Base-by-base conservation (phyloP, 2,888 invertebrate species). In the Sialis lutaria region DNA sequence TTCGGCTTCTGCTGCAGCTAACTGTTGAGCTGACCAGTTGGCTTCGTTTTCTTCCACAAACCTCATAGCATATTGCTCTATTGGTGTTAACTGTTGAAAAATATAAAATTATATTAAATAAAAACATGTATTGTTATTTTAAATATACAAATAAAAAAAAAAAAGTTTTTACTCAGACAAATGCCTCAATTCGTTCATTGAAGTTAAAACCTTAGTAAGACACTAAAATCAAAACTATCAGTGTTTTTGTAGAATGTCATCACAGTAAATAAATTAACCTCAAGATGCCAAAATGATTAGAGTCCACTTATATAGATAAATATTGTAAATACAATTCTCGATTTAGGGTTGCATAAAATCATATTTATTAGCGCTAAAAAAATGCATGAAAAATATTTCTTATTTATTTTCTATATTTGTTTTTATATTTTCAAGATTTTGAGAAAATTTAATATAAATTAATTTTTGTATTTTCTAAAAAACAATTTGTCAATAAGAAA, bases 21-120 rank as follows among this genome's bases (percentile, higher is more conserved):
- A 62, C 57, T 92, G 90, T 58, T 93, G 92, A 1, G 86, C 85
- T 10, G 82, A 81, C 70, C 79, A 80, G n/a, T 75, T 76, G 2
- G 70, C 70, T 64, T 87, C 83, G 48, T 88, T 83, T 55, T 81
- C 77, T 67, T 97, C 97, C 55, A 96, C 83, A 60, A 90, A 83
- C 22, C 79, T 77, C 78, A 97, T 88, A 10, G 97, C 97, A 67
- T 95, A 97, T 47, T 85, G 78, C 68, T 98, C 97, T 51, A 98
- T 82, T 1, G 93, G 90, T 34, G 85, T 84, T 51, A 97, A 67
- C 95, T 97, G 69, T 41, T 63, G 60, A 52, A 48, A 47, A 49
- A 48, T 35, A 40, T 43, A 44, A 39, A 50, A 37, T 8, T 40
- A 32, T 35, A 30, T 45, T 13, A 48, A 40, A 46, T 32, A 34